Evolutionary conservation across 2,113 vertebrate species (phyloP).

Genomic region (Emydura subglobosa): DNA sequence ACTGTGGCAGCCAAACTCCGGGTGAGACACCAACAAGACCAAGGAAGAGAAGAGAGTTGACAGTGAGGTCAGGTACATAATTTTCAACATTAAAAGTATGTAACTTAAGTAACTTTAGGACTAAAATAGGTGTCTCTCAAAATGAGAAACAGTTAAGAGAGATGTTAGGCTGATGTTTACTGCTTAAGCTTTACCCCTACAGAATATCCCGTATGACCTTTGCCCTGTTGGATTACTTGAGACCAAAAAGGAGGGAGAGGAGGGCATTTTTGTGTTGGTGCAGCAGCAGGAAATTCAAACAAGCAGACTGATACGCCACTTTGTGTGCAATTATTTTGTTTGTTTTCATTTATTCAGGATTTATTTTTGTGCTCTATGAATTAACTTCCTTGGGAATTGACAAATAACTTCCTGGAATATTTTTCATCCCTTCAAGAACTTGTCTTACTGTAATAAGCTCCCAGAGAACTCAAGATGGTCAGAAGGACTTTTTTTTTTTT

Average conservation of each 20-base stretch:
- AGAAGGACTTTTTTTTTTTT: neutral
- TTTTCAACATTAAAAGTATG: neutral
- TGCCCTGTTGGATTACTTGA: neutral
- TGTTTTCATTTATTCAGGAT: slow-evolving; percentile 20
- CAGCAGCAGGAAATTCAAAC: slow-evolving; percentile 48
- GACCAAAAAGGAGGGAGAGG: neutral
- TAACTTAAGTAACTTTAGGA: neutral
- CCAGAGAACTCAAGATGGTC: neutral
- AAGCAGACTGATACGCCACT: neutral
- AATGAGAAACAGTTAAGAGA: slow-evolving; percentile 4
- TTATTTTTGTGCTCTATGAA: slow-evolving; percentile 42
- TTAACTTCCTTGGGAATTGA: slow-evolving; percentile 53
- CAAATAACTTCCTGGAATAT: slow-evolving; percentile 58
- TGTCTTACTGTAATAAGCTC: neutral
- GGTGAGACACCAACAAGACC: neutral
- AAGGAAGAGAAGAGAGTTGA: neutral
- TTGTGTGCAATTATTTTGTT: slow-evolving; percentile 13
- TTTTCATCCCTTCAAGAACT: slow-evolving; percentile 49
- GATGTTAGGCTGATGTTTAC: neutral
- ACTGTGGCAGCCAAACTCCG: neutral
- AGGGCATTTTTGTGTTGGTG: neutral
- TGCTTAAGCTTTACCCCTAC: neutral
- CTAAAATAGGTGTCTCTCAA: neutral
- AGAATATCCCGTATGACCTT: neutral
- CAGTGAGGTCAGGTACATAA: neutral